Evolutionary conservation across 2,797 vertebrate genomes (phyloP).

Genomic region (Gymnocypris eckloni): DNA sequence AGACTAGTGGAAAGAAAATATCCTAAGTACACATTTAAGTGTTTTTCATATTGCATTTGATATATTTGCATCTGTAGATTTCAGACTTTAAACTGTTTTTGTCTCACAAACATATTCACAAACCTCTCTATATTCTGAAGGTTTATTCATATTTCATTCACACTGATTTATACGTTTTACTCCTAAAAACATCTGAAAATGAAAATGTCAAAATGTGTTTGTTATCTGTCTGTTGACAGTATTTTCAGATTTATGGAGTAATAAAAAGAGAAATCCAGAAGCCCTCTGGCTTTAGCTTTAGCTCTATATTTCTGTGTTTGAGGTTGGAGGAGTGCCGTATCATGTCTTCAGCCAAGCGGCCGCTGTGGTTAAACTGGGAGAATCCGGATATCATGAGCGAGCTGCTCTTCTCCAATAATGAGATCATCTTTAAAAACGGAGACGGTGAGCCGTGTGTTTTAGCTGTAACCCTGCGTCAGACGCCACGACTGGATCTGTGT

Average conservation of each 20-base stretch:
- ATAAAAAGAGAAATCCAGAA: neutral
- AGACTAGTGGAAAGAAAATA: no score
- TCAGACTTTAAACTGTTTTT: no score
- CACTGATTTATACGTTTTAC: no score
- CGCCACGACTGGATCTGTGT: neutral
- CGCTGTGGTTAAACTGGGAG: constrained; percentile 84
- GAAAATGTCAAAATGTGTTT: neutral
- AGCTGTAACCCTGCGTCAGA: neutral
- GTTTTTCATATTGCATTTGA: no score
- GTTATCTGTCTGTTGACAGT: neutral
- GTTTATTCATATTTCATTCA: no score
- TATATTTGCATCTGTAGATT: no score
- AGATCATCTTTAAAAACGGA: constrained; percentile 84
- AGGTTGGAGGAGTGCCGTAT: constrained; percentile 81
- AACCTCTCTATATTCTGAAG: no score
- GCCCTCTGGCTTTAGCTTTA: neutral
- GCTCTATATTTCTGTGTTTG: neutral
- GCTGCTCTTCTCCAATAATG: constrained; percentile 81
- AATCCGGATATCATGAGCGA: constrained; percentile 84
- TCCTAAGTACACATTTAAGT: no score
- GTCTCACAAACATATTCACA: no score
- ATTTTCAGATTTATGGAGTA: neutral
- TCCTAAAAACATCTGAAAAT: no score
- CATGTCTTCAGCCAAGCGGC: constrained; percentile 82
- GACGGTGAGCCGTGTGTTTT: constrained; percentile 68